Base-by-base conservation (phyloP, 2,797 vertebrate species). In the Carduelis carduelis region DNA sequence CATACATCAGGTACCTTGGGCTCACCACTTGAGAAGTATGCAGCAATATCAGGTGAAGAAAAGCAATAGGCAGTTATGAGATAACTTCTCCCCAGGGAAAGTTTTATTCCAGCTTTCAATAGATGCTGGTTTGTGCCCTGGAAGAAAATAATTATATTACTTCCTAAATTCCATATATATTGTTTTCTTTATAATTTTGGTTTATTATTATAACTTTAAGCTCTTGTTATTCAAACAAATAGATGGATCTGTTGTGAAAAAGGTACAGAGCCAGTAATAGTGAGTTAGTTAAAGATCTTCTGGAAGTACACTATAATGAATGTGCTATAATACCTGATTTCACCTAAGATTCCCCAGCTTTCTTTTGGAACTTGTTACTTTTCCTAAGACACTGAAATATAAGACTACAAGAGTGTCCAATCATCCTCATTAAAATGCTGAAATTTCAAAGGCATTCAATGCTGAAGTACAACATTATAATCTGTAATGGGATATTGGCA, bases 41-140 rank as follows among this genome's bases (percentile, higher is more conserved):
- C 53, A 83, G 82, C 53, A 91, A 91, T 94, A 92, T 75, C 41
- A 81, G 60, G 60, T 46, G 85, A 88, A 83, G 50, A 53, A 95
- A 95, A 87, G 87, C 91, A 95, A 88, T 88, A 89, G 91, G 76
- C 79, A 78, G 30, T 93, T 95, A 94, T 91, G 84, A 96, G 68
- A 71, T 75, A 94, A 55, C 49, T 88, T 90, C 20, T 81, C 89
- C 64, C 41, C 43, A 78, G 89, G 91, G 93, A 24, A 91, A 60
- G n/a, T 86, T 89, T 61, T 75, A 89, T 87, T 83, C 69, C 61
- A 75, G 20, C 20, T 89, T 87, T 92, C 69, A 87, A 28, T 27
- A 86, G 72, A 68, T 47, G 43, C 12, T 32, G 30, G 37, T 28
- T 89, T 75, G 43, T 61, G 61, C 61, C 76, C 64, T 50, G 15